Conservation (phyloP, 2,888 invertebrate genomes). For the Chesias legatella region DNA sequence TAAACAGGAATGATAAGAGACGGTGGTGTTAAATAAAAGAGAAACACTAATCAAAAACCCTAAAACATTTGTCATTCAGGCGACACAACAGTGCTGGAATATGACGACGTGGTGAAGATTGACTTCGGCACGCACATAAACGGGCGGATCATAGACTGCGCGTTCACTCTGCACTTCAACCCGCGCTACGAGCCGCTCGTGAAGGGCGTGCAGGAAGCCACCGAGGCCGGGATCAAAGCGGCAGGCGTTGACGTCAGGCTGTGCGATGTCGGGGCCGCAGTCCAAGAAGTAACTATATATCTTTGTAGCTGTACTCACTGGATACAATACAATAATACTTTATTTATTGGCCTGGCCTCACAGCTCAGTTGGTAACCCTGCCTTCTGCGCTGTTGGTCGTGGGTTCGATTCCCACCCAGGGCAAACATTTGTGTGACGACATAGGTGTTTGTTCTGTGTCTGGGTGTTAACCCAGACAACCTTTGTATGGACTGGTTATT, state of each 20-base stretch:
- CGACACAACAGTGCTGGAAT: slow-evolving; percentile 95
- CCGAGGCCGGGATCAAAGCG: slow-evolving; percentile 97
- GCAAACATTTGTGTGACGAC: no score
- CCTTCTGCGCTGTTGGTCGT: no score
- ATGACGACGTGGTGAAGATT: slow-evolving; percentile 99
- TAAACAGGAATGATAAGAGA: no score
- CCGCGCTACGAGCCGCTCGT: slow-evolving; percentile 96
- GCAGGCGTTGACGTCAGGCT: slow-evolving; percentile 98
- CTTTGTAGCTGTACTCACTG: no score
- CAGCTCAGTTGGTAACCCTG: no score
- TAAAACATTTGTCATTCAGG: slow-evolving; percentile 56
- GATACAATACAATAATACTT: no score
- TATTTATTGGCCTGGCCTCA: neutral
- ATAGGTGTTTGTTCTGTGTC: no score
- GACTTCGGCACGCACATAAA: slow-evolving; percentile 99
- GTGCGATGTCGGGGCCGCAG: slow-evolving; percentile 97
- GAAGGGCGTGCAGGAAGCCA: slow-evolving; percentile 98
- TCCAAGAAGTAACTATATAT: slow-evolving; percentile 88
- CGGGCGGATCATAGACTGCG: slow-evolving; percentile 99
- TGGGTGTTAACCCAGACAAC: no score
- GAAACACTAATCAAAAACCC: no score
- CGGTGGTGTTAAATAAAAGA: no score
- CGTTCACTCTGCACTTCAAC: slow-evolving; percentile 98
- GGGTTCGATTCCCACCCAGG: no score
- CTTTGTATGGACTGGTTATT: no score